phyloP scores from a whole-genome alignment of 2,113 vertebrate species.

The Junco hyemalis region DNA sequence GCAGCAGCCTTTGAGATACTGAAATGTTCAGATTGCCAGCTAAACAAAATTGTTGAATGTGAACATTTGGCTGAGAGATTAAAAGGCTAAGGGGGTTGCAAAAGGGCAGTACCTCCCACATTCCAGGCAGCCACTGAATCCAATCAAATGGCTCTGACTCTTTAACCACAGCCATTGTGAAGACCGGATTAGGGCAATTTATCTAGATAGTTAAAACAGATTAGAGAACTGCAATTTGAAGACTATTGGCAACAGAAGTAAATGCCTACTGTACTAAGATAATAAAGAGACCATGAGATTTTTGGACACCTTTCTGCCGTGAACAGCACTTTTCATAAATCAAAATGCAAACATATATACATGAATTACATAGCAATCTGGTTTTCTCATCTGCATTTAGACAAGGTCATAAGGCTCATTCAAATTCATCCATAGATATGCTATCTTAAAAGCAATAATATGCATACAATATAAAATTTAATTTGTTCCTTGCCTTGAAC shows the following conservation, averaged over 20 bases:
- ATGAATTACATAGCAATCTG: constrained; percentile 14
- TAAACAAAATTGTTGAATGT: constrained; percentile 90
- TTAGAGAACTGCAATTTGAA: constrained; percentile 84
- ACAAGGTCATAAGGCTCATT: constrained; percentile 44
- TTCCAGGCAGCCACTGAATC: constrained; percentile 84
- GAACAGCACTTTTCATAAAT: constrained; percentile 43
- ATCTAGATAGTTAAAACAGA: constrained; percentile 87
- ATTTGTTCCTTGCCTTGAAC: neutral
- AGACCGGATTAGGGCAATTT: constrained; percentile 85
- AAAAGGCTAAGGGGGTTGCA: constrained; percentile 85
- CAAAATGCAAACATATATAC: neutral
- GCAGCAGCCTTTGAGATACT: constrained; percentile 84
- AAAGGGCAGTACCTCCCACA: constrained; percentile 85
- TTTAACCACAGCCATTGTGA: constrained; percentile 84
- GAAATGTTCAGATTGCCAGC: constrained; percentile 86
- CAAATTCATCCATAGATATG: neutral
- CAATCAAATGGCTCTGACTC: constrained; percentile 86
- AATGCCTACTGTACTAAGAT: constrained; percentile 79
- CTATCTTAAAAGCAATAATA: neutral
- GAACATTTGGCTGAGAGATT: constrained; percentile 90
- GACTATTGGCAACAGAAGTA: constrained; percentile 79
- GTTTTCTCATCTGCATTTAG: constrained; percentile 26
- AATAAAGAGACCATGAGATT: constrained; percentile 70
- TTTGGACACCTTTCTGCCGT: constrained; percentile 31
- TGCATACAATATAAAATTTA: neutral